phyloP scores from a whole-genome alignment of 2,888 invertebrate species.

The Tenthredo mesomela region DNA sequence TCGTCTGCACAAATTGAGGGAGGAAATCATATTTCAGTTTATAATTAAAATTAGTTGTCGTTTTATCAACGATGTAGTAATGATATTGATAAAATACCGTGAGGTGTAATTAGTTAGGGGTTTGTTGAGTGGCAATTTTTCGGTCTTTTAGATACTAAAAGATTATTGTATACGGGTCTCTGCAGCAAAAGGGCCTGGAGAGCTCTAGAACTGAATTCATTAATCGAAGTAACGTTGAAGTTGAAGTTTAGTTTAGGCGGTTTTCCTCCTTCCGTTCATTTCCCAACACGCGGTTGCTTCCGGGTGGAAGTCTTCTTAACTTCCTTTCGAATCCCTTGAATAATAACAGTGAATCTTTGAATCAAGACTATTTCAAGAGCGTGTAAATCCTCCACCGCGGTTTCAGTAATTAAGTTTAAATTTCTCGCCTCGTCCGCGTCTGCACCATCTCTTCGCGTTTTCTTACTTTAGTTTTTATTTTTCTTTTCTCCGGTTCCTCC shows the following conservation, averaged over 20 bases:
- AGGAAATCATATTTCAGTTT: not conserved
- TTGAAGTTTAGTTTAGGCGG: conserved; percentile 17
- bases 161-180: not conserved
- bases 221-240: not conserved
- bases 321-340: conserved; percentile 18
- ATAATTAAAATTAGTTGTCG: not conserved
- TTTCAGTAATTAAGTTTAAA: conserved; percentile 45
- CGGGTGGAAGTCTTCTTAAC: not conserved
- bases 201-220: conserved; percentile 2
- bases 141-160: not conserved
- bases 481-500: not conserved
- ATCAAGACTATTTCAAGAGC: conserved; percentile 26
- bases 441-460: not conserved
- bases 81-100: not conserved
- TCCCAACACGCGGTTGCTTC: not conserved
- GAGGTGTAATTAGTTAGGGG: not conserved
- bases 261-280: not conserved
- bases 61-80: not conserved
- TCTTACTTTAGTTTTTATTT: conserved; percentile 7
- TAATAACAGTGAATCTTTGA: conserved; percentile 25
- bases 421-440: conserved; percentile 30
- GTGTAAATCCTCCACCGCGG: not conserved
- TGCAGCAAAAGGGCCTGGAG: conserved; percentile 1
- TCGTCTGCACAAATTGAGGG: too few species aligned
- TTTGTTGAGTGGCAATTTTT: conserved; percentile 3